phyloP scores from a whole-genome alignment of 2,113 vertebrate genomes.

The Coreoperca whiteheadi region DNA sequence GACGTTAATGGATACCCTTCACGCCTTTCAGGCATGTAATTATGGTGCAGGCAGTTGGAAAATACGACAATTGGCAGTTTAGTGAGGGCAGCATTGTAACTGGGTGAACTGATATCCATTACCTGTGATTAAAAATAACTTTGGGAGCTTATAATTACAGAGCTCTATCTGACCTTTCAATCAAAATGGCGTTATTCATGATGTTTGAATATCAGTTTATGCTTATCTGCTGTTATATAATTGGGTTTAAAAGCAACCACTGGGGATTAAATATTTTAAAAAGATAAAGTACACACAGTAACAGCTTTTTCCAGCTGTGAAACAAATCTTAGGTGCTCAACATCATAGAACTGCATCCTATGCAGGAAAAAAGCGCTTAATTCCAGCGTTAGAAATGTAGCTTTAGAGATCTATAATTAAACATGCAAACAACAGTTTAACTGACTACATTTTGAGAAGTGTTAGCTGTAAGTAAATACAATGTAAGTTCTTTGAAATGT shows the following conservation, averaged over 20 bases:
- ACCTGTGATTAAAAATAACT: constrained; percentile 36
- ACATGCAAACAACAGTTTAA: constrained; percentile 8
- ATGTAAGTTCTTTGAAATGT: neutral
- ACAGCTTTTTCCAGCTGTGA: neutral
- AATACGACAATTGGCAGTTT: constrained; percentile 35
- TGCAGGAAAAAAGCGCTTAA: neutral
- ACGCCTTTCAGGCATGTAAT: constrained; percentile 57
- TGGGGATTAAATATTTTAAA: neutral
- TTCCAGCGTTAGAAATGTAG: neutral
- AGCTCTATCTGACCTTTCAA: neutral
- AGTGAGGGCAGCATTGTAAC: constrained; percentile 2
- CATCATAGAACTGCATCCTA: neutral
- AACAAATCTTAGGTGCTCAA: neutral
- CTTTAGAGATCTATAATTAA: neutral
- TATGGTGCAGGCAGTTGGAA: constrained; percentile 44
- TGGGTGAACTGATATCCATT: constrained; percentile 22
- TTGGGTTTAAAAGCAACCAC: neutral
- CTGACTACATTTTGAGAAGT: neutral
- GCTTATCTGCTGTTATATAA: neutral
- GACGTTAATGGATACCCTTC: constrained; percentile 61
- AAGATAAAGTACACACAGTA: neutral
- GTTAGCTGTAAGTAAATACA: neutral
- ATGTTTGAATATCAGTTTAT: neutral
- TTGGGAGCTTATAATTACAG: neutral
- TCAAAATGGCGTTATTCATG: neutral